Evolutionary conservation across 2,113 vertebrate species (phyloP).

Genomic region (Albula goreensis): DNA sequence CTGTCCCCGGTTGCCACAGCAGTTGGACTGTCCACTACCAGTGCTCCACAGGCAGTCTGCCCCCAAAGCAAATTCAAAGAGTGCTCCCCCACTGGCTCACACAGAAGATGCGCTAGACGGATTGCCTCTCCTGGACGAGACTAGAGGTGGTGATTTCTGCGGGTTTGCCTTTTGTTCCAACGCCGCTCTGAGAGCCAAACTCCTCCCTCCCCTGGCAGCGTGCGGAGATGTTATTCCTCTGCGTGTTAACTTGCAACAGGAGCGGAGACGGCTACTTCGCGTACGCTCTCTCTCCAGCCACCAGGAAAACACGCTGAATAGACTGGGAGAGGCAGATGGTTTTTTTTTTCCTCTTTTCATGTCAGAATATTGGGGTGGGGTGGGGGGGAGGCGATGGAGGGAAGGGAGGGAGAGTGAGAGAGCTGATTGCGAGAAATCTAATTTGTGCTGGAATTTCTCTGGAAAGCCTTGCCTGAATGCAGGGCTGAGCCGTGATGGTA

Average conservation of each 20-base stretch:
- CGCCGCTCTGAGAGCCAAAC: constrained; percentile 49
- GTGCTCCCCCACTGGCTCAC: constrained; percentile 61
- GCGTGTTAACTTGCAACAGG: constrained; percentile 62
- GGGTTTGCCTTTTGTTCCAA: constrained; percentile 50
- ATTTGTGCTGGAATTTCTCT: constrained; percentile 7
- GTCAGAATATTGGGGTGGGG: constrained; percentile 3
- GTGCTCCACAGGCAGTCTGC: constrained; percentile 51
- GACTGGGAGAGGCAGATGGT: constrained; percentile 45
- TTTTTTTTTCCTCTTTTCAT: not conserved
- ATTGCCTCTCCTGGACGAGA: constrained; percentile 50
- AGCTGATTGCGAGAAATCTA: constrained; percentile 11
- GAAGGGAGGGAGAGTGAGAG: constrained; percentile 8
- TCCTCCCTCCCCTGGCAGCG: constrained; percentile 57
- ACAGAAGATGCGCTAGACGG: constrained; percentile 49
- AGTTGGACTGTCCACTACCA: constrained; percentile 36
- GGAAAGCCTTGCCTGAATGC: not conserved
- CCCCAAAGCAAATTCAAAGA: constrained; percentile 56
- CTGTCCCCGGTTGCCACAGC: not conserved
- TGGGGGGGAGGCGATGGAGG: not conserved
- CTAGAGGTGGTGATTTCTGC: constrained; percentile 58
- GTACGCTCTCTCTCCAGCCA: constrained; percentile 51
- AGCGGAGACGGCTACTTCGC: constrained; percentile 52
- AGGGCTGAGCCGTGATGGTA: not conserved
- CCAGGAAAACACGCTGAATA: constrained; percentile 64
- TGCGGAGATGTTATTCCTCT: constrained; percentile 50